Conservation (phyloP, 1,140 invertebrate species). For the Cryptotermes secundus region DNA sequence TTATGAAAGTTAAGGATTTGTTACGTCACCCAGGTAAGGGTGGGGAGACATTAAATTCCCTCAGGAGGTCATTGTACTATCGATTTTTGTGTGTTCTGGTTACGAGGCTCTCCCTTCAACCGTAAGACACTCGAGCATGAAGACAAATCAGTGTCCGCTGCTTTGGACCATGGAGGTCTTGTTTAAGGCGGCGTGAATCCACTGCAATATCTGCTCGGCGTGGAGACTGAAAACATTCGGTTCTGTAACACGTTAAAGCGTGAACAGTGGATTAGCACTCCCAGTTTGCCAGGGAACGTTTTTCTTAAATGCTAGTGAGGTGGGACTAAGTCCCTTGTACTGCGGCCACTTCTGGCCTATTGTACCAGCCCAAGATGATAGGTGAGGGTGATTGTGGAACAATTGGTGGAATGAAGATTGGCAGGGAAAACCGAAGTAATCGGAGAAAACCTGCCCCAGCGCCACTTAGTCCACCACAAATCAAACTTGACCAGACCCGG, state of each 20-base stretch:
- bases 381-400: no score
- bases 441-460: no score
- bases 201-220: not conserved
- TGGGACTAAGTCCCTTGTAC: no score
- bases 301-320: no score
- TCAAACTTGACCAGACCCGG: no score
- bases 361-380: no score
- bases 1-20: not conserved
- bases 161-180: not conserved
- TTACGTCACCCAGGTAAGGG: not conserved
- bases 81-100: not conserved
- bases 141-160: not conserved
- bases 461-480: no score
- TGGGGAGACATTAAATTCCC: not conserved
- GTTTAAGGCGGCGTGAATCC: not conserved
- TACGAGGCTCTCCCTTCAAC: not conserved
- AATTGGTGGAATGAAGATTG: no score
- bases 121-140: not conserved
- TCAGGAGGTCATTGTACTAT: not conserved
- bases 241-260: not conserved
- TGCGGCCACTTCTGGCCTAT: no score
- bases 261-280: not conserved
- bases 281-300: not conserved
- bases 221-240: no score
- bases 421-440: no score